Conservation (phyloP, 92 coral and sea anemone genomes). For the Heteractis magnifica region DNA sequence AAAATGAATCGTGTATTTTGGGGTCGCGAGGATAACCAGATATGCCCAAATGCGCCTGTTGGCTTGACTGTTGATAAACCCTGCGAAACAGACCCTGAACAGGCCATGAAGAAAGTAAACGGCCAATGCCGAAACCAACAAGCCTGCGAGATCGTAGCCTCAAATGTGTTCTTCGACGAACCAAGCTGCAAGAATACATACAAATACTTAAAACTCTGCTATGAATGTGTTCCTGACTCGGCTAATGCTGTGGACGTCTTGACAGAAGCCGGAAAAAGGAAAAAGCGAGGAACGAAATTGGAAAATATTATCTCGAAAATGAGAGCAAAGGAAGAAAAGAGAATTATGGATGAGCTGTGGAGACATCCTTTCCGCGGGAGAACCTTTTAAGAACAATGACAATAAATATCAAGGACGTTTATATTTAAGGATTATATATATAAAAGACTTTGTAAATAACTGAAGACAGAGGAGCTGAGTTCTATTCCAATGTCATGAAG, state of each 20-base stretch:
- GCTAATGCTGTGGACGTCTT: conserved; percentile 76
- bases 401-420: conserved; percentile 2
- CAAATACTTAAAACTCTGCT: conserved; percentile 90
- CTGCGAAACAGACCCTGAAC: conserved; percentile 87
- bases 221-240: conserved; percentile 90
- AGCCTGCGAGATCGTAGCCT: conserved; percentile 95
- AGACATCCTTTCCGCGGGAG: conserved; percentile 53
- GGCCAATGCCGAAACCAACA: conserved; percentile 88
- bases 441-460: conserved; percentile 34
- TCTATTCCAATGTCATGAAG: conserved; percentile 5
- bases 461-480: background rate
- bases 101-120: conserved; percentile 80
- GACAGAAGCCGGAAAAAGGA: conserved; percentile 61
- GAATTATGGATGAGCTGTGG: conserved; percentile 68
- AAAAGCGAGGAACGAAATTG: conserved; percentile 81
- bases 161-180: conserved; percentile 94
- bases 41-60: conserved; percentile 80
- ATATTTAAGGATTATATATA: conserved; percentile 20
- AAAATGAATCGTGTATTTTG: conserved; percentile 89
- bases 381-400: conserved; percentile 35
- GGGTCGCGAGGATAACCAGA: conserved; percentile 95
- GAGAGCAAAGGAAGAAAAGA: conserved; percentile 63
- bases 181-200: conserved; percentile 91
- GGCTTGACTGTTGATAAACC: conserved; percentile 81
- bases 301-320: conserved; percentile 62